Evolutionary conservation across 2,888 invertebrate genomes (phyloP), one percentile per base, ranked within the genome.

Genomic region (Dryobota labecula): DNA sequence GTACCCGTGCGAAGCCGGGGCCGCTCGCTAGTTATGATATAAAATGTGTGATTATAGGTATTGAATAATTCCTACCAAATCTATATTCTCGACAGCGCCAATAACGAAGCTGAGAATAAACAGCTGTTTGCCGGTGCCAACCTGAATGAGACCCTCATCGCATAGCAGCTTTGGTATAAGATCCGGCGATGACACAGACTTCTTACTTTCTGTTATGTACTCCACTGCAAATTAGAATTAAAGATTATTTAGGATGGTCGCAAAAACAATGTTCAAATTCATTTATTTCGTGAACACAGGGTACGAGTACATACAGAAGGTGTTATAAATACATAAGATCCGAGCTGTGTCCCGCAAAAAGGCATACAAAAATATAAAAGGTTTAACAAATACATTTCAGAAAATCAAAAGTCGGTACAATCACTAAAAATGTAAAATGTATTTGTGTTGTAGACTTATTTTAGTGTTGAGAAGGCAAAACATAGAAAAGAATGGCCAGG

Each of bases 81-180:
- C 96, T 49, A 97, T 85, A 87, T 97, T 97, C 70, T 95, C 95
- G 0, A 96, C 96, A 13, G 94, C 92, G 36, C 96, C 96, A 30
- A 97, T 95, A 43, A 96, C 92, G 41, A 97, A 93, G 78, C 95
- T 96, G 6, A 97, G 91, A 0, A 96, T 84, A 88, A 97, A 97
- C 53, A 94, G 86, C 18, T 96, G 91, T 45, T 90, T 92, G 0
- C 94, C 95, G 1, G 82, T 82, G 0, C 97, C 97, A 45, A 97
- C 92, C 79, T 96, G 96, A 67, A 97, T 96, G 64, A 95, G 95
- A 0, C 97, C 97, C 72, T 97, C 95, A 2, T 95, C 96, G 72
- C 95, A 96, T 2, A 96, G 79, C 69, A 96, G 89, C 63, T 91
- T 92, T 0, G 97, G 94, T 15, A 95, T 93, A 1, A 96, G 86